A percentile compares a stretch with the other conserved stretches of the same genome.
Evolutionary conservation across 1,140 invertebrate genomes (phyloP).

Genomic region (Diuraphis noxia): DNA sequence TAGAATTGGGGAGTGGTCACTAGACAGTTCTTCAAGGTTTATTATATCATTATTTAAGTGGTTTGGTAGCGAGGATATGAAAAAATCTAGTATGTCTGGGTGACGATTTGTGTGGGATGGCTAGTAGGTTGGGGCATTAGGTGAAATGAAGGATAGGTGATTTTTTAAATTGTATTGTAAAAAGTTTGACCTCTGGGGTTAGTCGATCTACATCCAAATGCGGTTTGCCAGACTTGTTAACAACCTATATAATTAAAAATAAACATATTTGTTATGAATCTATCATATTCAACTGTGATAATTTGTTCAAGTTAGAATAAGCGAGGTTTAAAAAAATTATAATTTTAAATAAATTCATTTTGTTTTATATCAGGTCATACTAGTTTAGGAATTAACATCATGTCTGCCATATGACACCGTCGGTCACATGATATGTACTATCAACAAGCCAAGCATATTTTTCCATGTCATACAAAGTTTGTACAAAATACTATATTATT

Average conservation of each 20-base stretch:
- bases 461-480: no score
- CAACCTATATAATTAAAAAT: neutral
- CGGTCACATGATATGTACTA: no score
- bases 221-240: neutral
- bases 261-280: neutral
- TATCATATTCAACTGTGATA: no score
- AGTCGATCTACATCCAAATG: no score
- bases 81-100: neutral
- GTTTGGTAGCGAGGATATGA: neutral
- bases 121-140: no score
- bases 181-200: no score
- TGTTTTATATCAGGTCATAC: neutral
- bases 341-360: neutral
- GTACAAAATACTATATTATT: no score
- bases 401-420: no score
- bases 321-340: neutral
- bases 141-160: no score
- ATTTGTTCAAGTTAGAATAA: neutral
- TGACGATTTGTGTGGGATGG: no score
- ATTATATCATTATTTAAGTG: neutral
- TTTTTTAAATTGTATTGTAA: no score
- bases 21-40: neutral
- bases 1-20: neutral
- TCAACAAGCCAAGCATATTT: no score
- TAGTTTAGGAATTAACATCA: neutral